Percentiles rank a stretch among this genome's conserved stretches.
Conservation (phyloP, 2,888 invertebrate genomes). For the Cheilosia scutellata region DNA sequence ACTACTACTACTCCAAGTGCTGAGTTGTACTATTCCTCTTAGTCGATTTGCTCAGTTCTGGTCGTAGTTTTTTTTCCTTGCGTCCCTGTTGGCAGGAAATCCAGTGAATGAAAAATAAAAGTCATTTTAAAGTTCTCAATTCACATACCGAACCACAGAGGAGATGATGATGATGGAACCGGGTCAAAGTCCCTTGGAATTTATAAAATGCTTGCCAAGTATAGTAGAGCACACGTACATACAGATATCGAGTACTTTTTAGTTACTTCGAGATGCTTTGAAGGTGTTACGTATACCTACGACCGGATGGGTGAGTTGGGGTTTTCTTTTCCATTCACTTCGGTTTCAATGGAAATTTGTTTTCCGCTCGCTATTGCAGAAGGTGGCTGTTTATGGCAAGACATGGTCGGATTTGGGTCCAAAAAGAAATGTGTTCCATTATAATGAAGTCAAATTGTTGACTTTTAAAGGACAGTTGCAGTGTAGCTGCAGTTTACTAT, state of each 20-base stretch:
- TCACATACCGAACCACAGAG: not conserved
- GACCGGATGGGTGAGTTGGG: conserved; percentile 15
- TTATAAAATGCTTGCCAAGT: conserved; percentile 65
- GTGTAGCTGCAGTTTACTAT: conserved; percentile 7
- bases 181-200: conserved; percentile 74
- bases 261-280: conserved; percentile 42
- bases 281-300: conserved; percentile 41
- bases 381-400: conserved; percentile 16
- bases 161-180: conserved; percentile 36
- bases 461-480: conserved; percentile 25
- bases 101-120: conserved; percentile 49
- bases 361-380: conserved; percentile 9
- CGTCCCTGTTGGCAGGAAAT: conserved; percentile 1
- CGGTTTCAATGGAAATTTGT: conserved; percentile 25
- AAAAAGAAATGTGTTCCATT: conserved; percentile 5
- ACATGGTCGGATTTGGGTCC: conserved; percentile 10
- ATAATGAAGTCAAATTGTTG: conserved; percentile 38
- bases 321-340: conserved; percentile 6
- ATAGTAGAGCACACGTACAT: conserved; percentile 40
- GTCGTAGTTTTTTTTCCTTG: conserved; percentile 26
- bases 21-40: conserved; percentile 39
- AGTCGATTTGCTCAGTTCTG: not conserved
- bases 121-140: conserved; percentile 43
- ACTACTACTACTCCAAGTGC: conserved; percentile 24
- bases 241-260: conserved; percentile 35